Evolutionary conservation across 1,140 invertebrate genomes (phyloP), one percentile per base, ranked within the genome.

Genomic region (Varroa destructor): DNA sequence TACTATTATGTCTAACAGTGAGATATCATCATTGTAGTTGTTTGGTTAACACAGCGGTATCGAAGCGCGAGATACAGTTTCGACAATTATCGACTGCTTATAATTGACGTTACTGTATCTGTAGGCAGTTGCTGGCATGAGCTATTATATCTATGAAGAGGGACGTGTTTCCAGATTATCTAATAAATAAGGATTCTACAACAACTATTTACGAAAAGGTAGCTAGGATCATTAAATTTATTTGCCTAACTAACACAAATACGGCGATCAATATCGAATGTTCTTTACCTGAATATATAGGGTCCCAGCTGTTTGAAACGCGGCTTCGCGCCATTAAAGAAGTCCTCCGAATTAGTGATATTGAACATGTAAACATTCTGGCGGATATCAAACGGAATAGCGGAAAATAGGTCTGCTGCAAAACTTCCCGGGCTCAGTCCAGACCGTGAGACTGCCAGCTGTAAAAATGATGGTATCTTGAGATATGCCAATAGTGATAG

Each of bases 331-430:
- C 61, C 61, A 1, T 67, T 67, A 3, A 25, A 40, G 61, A 67
- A 67, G 12, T 67, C 61, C 3, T 12, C 61, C 46, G 12, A 5
- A 37, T 67, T 67, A 40, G 61, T 67, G 10, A 67, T n/a, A 37
- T 67, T 67, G 61, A 67, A 67, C 61, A 67, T 67, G 61, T 36
- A 67, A 12, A 67, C 46, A 40, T 40, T 67, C 37, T 67, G 61
- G 46, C 40, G 40, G 61, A 67, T 67, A 37, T 67, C 46, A 14
- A 67, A 40, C 12, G 61, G 61, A 2, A 67, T 4, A 12, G 12
- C 40, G 40, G 12, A 43, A 46, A 43, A 67, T 46, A 67, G 40
- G 61, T 46, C 46, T 37, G 61, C 61, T 4, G 61, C 40, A 2
- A 43, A 40, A 46, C 61, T 67, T 12, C 61, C 61, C 40, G 14